These are phyloP conservation scores for Melanophora roralis DNA, from an alignment of 2,888 invertebrate species.

Conservation along the genomic window DNA sequence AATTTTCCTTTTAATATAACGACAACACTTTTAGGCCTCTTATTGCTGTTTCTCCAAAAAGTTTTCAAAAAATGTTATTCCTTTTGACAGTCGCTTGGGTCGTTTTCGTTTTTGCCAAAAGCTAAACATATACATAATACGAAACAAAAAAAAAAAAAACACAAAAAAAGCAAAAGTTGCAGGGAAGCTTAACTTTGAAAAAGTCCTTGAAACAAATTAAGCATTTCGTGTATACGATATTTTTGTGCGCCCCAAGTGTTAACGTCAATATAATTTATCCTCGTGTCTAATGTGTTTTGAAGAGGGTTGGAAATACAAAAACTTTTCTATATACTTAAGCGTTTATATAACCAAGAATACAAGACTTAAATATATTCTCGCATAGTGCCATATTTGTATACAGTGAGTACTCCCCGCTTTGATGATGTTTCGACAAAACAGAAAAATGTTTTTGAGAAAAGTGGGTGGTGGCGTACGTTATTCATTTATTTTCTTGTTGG, in stretches of 20 bases:
- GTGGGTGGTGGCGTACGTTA: slow-evolving; percentile 48
- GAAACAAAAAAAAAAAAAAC: not conserved
- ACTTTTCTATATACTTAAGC: slow-evolving; percentile 43
- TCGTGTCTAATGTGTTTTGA: slow-evolving; percentile 33
- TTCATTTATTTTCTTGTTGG: slow-evolving; percentile 20
- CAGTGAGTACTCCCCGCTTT: slow-evolving; percentile 33
- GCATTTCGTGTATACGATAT: slow-evolving; percentile 39
- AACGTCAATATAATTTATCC: slow-evolving; percentile 48
- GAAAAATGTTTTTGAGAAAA: slow-evolving; percentile 21
- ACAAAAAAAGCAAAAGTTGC: not conserved
- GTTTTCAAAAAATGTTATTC: not conserved
- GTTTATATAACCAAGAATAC: slow-evolving; percentile 38
- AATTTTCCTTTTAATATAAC: not conserved
- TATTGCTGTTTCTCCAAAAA: not conserved
- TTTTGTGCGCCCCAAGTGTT: slow-evolving; percentile 43
- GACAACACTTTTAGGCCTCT: not conserved
- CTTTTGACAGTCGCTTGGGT: not conserved
- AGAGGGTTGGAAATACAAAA: slow-evolving; percentile 45
- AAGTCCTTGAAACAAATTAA: slow-evolving; percentile 37
- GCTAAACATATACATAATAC: not conserved
- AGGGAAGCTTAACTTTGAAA: slow-evolving; percentile 25
- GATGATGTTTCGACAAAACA: slow-evolving; percentile 34
- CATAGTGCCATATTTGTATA: not conserved
- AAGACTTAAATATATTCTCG: not conserved
- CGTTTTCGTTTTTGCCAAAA: slow-evolving; percentile 2